Percentiles rank a stretch among this genome's conserved stretches.
These are phyloP conservation scores for Myrmophylax atrothorax DNA, from an alignment of 2,113 vertebrate genomes.

Conservation along the genomic window DNA sequence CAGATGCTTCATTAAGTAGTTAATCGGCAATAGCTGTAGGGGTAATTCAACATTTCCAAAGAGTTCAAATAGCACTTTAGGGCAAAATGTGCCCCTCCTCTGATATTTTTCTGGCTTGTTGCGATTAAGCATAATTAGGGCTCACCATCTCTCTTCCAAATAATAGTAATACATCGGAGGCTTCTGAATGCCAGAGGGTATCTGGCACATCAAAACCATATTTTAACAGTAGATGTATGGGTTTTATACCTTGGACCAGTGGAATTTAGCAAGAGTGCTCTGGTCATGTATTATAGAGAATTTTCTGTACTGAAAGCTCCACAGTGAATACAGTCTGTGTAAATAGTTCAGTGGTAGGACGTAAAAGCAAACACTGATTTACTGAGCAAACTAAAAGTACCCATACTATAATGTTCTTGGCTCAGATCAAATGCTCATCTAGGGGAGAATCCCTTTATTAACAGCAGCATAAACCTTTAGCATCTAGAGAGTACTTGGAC, in stretches of 20 bases:
- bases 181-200: not conserved
- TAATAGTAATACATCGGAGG: not conserved
- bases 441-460: conserved; percentile 22
- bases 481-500: not conserved
- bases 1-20: conserved; percentile 47
- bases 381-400: conserved; percentile 16
- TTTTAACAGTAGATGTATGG: not conserved
- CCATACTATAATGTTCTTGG: not conserved
- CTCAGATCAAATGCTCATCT: conserved; percentile 10
- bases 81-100: not conserved
- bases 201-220: not conserved
- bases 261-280: not conserved
- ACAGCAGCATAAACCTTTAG: not conserved
- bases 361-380: conserved; percentile 45
- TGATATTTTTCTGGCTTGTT: not conserved
- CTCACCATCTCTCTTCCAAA: conserved; percentile 3
- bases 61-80: conserved; percentile 50
- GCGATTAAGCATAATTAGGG: not conserved
- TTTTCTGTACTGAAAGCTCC: conserved; percentile 6
- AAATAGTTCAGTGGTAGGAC: not conserved
- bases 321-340: not conserved
- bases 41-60: conserved; percentile 25
- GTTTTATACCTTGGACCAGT: not conserved
- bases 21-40: conserved; percentile 18
- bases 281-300: not conserved